Evolutionary conservation across 2,888 invertebrate genomes (phyloP), one percentile per base, ranked within the genome.

Genomic region (Agonopterix subpropinquella): DNA sequence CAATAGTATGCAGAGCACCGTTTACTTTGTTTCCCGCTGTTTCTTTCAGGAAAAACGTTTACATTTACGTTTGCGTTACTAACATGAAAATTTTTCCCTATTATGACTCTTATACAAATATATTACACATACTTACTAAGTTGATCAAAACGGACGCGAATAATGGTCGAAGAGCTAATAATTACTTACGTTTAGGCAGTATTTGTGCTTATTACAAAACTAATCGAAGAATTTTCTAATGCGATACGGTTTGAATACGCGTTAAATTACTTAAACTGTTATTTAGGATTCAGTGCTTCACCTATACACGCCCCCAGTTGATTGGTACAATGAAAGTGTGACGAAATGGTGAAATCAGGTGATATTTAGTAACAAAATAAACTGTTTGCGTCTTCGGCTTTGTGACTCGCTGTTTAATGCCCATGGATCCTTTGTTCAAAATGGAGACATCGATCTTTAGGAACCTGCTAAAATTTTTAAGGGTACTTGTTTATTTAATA

Each of bases 341-440:
- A 74, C 73, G 57, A 70, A 73, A 67, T 70, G 51, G 75, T 75
- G 74, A 76, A 78, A 77, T 64, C 65, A 51, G 66, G 62, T 65
- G 52, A 49, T 60, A 60, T 59, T 61, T 56, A 59, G 53, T 58
- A 56, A 58, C 60, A 52, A 56, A 55, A 61, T 62, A 50, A 62
- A 47, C 51, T 50, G 64, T 28, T 28, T 63, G 59, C 57, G 57
- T 63, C 56, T 57, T 28, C 7, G 50, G 43, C 45, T 47, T 41
- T 47, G 13, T 37, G 47, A 28, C 55, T 50, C 47, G 42, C 47
- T 15, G 36, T 45, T 56, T 48, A 41, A 73, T 74, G 68, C 64
- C 65, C 47, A 56, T 60, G 50, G 59, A 70, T 48, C 62, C 61
- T 47, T 57, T 61, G 54, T 55, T 62, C 54, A 70, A 72, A 60